Base-by-base conservation (phyloP, 2,888 invertebrate species). In the Luffia ferchaultella region DNA sequence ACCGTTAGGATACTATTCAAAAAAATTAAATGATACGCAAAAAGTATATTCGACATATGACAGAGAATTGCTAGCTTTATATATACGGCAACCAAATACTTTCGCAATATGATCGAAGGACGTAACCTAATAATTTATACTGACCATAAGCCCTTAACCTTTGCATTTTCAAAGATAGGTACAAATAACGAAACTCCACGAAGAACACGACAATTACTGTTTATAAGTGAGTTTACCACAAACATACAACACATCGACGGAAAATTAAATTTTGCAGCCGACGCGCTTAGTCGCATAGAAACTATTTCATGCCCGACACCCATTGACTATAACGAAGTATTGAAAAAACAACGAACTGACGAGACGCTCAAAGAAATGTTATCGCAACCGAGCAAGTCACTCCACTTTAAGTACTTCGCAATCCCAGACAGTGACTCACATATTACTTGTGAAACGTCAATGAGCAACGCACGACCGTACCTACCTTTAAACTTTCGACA, bases 141-240 rank as follows among this genome's bases (percentile, higher is more conserved):
- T 2, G 52, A 52, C 18, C 52, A 52, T 17, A 49, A 49, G 20
- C 50, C 50, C 1, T 20, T 45, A 2, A 50, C 46, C n/a, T 46
- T 3, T 16, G 45, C 16, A 5, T 17, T 50, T 15, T 7, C 15
- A 2, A 50, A 46, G n/a, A 16, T 9, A 20, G 1, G 7, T 3
- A 1, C 9, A 20, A 15, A 2, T 9, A 57, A 53, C 18, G 57
- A 59, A 53, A 51, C 50, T 5, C 56, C 58, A 2, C 20, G 57
- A 20, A 42, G 58, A 16, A 49, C 54, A 5, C 49, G 58, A 12
- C 57, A 57, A 17, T 41, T 57, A 2, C 12, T 53, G 12, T 59
- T 48, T 40, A 59, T 60, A 12, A 56, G 57, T 30, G 55, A 60
- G 18, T 58, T 56, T 48, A 55, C 56, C 1, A 56, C 52, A 1